Conservation (phyloP, 2,113 vertebrate genomes). For the Lampris incognitus region DNA sequence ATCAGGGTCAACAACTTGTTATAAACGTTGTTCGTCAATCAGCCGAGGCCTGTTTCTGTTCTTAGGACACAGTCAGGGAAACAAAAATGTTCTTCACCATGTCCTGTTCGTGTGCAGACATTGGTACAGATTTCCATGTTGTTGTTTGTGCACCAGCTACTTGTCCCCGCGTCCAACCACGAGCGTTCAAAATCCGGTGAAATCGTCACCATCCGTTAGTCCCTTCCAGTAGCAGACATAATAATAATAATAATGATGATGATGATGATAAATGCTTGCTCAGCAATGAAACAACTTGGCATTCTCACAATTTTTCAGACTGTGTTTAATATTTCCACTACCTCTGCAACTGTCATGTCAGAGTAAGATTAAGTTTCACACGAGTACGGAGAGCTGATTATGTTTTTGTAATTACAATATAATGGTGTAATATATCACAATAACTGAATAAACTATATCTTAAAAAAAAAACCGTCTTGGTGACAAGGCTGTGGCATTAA, state of each 20-base stretch:
- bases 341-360: conserved; percentile 60
- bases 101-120: too few species aligned
- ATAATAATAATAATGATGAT: too few species aligned
- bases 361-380: conserved; percentile 46
- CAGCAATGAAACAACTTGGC: conserved; percentile 31
- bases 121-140: too few species aligned
- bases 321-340: conserved; percentile 62
- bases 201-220: background rate
- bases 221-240: conserved; percentile 45
- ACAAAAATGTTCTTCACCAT: too few species aligned
- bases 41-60: too few species aligned
- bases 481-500: background rate
- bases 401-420: conserved; percentile 56
- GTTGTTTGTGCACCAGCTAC: too few species aligned
- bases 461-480: background rate
- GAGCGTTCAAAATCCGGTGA: background rate
- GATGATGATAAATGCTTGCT: conserved; percentile 9
- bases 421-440: conserved; percentile 41
- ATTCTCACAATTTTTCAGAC: conserved; percentile 6
- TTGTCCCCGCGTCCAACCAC: too few species aligned
- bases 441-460: conserved; percentile 61
- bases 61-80: too few species aligned
- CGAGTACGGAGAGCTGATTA: conserved; percentile 41
- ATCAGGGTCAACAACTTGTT: too few species aligned
- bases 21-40: too few species aligned